Conservation (phyloP, 1,140 invertebrate genomes). For the Ectropis grisescens region DNA sequence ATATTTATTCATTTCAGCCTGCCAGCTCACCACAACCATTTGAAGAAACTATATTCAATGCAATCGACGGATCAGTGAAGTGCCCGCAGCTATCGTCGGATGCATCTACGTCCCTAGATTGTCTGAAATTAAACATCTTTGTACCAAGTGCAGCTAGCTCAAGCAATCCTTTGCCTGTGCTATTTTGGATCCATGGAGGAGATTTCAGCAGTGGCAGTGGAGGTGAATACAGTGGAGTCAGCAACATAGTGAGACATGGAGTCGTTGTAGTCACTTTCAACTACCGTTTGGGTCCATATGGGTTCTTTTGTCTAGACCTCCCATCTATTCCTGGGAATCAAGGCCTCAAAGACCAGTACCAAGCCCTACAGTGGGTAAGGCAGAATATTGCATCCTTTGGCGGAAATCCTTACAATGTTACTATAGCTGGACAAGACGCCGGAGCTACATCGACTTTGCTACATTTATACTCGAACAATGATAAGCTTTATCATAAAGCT, state of each 20-base stretch:
- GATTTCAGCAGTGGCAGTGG: conserved; percentile 31
- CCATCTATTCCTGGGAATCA: conserved; percentile 75
- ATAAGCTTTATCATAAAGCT: conserved; percentile 48
- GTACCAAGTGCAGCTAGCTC: conserved; percentile 38
- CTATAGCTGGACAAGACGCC: conserved; percentile 48
- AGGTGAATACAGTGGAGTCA: conserved; percentile 25
- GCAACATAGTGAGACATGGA: conserved; percentile 38
- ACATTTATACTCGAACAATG: conserved; percentile 44
- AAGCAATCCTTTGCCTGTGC: conserved; percentile 42
- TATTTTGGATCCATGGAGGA: conserved; percentile 55
- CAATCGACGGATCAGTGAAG: conserved; percentile 32
- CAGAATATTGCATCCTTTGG: conserved; percentile 78
- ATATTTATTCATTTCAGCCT: conserved; percentile 26
- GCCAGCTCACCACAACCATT: conserved; percentile 24
- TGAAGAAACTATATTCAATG: conserved; percentile 34
- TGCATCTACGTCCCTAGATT: conserved; percentile 28
- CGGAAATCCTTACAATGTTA: conserved; percentile 75
- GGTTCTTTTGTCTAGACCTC: conserved; percentile 49
- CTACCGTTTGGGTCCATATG: conserved; percentile 52
- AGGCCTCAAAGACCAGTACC: conserved; percentile 77
- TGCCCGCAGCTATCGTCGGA: conserved; percentile 37
- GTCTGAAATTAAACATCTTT: conserved; percentile 44
- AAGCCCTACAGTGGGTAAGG: conserved; percentile 75
- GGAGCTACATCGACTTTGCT: conserved; percentile 41
- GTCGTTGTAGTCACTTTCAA: conserved; percentile 51